phyloP scores from a whole-genome alignment of 2,888 invertebrate species.

The Agrochola macilenta region DNA sequence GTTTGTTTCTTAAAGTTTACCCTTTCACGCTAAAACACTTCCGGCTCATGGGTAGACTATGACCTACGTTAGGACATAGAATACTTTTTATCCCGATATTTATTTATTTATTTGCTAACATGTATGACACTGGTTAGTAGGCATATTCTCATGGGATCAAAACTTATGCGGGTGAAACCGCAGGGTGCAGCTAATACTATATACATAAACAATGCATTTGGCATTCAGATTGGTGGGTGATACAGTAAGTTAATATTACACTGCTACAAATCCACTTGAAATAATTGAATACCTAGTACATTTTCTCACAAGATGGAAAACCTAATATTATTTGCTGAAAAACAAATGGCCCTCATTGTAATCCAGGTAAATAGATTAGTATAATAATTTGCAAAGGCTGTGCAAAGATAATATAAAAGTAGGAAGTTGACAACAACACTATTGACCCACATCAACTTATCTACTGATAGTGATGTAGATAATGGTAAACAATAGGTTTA shows the following conservation, averaged over 20 bases:
- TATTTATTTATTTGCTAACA: too few species aligned
- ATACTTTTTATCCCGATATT: too few species aligned
- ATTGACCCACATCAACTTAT: constrained; percentile 52
- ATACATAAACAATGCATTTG: background rate
- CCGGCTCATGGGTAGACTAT: too few species aligned
- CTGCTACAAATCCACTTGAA: background rate
- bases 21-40: too few species aligned
- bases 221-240: background rate
- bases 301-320: background rate
- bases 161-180: too few species aligned
- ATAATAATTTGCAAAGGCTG: constrained; percentile 23
- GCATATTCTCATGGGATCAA: too few species aligned
- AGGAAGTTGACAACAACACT: constrained; percentile 43
- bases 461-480: constrained; percentile 44
- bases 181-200: background rate
- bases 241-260: background rate
- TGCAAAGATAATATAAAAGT: constrained; percentile 28
- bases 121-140: too few species aligned
- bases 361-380: constrained; percentile 31
- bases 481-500: constrained; percentile 33
- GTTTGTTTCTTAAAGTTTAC: too few species aligned
- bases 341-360: background rate
- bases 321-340: background rate
- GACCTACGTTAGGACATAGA: too few species aligned
- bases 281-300: background rate